Base-by-base conservation (phyloP, 2,888 invertebrate species). In the Cosmorhoe ocellata region DNA sequence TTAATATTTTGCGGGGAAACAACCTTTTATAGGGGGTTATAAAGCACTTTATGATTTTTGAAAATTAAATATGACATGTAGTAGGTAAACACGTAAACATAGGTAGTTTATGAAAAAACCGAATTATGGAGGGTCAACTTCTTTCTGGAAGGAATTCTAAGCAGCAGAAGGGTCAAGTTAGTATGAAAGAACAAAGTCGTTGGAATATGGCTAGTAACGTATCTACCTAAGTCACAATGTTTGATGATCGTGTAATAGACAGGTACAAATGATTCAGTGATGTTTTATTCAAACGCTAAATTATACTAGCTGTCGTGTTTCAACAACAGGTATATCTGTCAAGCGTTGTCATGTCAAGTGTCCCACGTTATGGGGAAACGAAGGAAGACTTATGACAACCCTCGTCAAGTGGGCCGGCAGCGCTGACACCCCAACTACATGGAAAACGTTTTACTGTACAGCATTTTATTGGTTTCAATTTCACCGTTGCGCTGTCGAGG, bases 401-500 rank as follows among this genome's bases (percentile, higher is more conserved):
- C 86, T 82, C 77, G 83, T 88, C 88, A 86, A 42, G 38, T 42
- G 58, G 31, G 59, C 64, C 47, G n/a, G n/a, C n/a, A 41, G 27
- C 10, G 75, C 76, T 79, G 81, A 74, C 74, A 67, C 73, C 62
- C 61, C 66, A 61, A 59, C 63, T 74, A 84, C 84, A 84, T 71
- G 79, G 78, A 81, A 86, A 86, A 79, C 84, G 84, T 88, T 88
- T 87, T 78, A 86, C 76, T 67, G 67, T 58, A 71, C 64, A 78
- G 81, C 82, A 84, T 87, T 89, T 87, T 83, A 84, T 86, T 87
- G 87, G 85, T 86, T 87, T 87, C 87, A 79, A 87, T 88, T 86
- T 85, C 81, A 84, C 74, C 74, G 79, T 78, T 76, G 79, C 79
- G 72, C 78, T 76, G 78, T 67, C 74, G 66, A 70, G 73, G 71